Evolutionary conservation across 2,888 invertebrate genomes (phyloP), one percentile per base, ranked within the genome.

Genomic region (Coenonympha glycerion): DNA sequence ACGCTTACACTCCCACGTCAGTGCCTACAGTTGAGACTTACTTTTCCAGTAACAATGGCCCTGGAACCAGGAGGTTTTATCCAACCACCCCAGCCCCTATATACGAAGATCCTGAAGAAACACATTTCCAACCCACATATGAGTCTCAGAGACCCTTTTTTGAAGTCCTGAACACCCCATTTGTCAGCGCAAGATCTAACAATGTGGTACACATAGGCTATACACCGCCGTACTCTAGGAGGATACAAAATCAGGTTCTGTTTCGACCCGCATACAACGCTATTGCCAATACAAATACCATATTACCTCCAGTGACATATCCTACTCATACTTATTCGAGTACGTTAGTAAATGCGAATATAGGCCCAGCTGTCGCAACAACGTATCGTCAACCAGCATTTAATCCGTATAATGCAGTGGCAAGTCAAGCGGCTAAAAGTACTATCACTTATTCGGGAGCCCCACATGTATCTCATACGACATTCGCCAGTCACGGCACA

Each of bases 401-500:
- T 49, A n/a, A 13, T 41, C 31, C 15, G 5, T 53, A 62, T 28
- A 24, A 44, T 6, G 61, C 58, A 28, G 28, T 56, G 55, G 59
- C 56, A 30, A 51, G 58, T 48, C 58, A 61, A 40, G 56, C 21
- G n/a, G 41, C 62, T 34, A 69, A 65, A 56, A 52, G 63, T n/a
- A 56, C 59, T 49, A 55, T 68, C 5, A 58, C 65, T 3, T 67
- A 72, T 53, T 69, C 71, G 3, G 67, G 69, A 28, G 62, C 68
- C 8, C 68, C 72, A 0, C 40, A 59, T 26, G 67, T 71, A 11
- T 70, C 71, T 21, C 76, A 74, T 51, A 67, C 68, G 52, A 66
- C 69, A 18, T 75, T 73, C 50, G 63, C 63, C 41, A 68, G 68
- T 18, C 53, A 69, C 34, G 71, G 70, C 42, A 53, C 65, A 8